Evolutionary conservation across 2,797 vertebrate species (phyloP).

Genomic region (Choloepus didactylus): DNA sequence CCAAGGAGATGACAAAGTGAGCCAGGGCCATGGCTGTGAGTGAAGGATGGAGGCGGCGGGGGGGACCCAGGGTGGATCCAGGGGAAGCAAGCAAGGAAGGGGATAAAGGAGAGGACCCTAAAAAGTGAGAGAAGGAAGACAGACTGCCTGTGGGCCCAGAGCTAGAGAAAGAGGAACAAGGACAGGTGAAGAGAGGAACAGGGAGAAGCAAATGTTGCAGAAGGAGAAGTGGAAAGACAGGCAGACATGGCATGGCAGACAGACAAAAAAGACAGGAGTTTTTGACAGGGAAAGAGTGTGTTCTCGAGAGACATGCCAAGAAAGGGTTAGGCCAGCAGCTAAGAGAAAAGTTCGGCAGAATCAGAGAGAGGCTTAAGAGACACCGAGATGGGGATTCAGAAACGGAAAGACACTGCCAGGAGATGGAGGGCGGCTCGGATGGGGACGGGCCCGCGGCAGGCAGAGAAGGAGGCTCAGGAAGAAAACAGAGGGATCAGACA

Average conservation of each 20-base stretch:
- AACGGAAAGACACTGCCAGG: constrained; percentile 38
- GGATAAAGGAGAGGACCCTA: neutral
- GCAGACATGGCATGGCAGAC: neutral
- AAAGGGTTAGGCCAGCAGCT: neutral
- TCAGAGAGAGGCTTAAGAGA: constrained; percentile 42
- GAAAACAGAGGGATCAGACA: neutral
- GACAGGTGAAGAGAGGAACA: constrained; percentile 79
- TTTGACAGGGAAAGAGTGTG: neutral
- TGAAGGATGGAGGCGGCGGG: neutral
- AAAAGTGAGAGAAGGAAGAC: neutral
- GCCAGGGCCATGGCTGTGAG: neutral
- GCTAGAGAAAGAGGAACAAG: constrained; percentile 71
- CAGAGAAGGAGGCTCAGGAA: neutral
- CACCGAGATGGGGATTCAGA: constrained; percentile 15
- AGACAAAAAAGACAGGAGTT: neutral
- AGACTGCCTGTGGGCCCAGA: constrained; percentile 41
- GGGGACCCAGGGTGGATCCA: neutral
- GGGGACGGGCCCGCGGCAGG: neutral
- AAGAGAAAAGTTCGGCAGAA: constrained; percentile 68
- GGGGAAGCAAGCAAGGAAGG: neutral
- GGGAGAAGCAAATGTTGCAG: constrained; percentile 34
- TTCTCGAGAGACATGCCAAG: neutral
- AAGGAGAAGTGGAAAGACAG: constrained; percentile 82
- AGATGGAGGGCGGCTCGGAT: neutral
- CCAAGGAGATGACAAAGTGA: neutral